phyloP scores from a whole-genome alignment of 2,888 invertebrate species.

The Mesoligia furuncula region DNA sequence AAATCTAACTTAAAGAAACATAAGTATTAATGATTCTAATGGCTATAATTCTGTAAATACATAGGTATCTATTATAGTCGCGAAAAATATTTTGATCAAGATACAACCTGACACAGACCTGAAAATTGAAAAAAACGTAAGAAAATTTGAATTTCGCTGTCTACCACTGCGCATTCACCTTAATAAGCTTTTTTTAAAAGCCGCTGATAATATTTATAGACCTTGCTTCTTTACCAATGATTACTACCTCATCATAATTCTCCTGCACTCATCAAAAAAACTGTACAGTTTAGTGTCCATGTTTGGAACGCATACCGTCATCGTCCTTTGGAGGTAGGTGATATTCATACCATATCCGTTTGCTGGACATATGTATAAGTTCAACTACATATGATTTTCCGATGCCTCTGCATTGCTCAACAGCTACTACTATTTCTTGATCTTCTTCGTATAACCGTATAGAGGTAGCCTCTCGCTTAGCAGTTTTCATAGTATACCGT shows the following conservation, averaged over 20 bases:
- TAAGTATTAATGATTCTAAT: too few species aligned
- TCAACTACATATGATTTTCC: neutral
- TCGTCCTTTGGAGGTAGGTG: neutral
- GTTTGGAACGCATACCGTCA: neutral
- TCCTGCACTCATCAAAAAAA: too few species aligned
- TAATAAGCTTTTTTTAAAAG: neutral
- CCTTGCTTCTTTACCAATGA: conserved; percentile 1
- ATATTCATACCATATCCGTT: neutral
- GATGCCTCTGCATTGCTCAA: neutral
- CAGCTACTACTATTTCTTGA: neutral
- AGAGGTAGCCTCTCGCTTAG: neutral
- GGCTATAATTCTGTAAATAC: too few species aligned
- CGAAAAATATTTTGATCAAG: too few species aligned
- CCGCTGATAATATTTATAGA: neutral
- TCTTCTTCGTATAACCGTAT: neutral
- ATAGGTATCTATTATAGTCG: too few species aligned
- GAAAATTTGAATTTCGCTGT: too few species aligned
- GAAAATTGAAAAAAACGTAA: too few species aligned
- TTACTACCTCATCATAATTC: too few species aligned
- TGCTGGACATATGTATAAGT: neutral
- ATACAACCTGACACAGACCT: too few species aligned
- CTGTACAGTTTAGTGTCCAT: neutral
- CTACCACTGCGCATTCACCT: too few species aligned
- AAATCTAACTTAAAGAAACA: too few species aligned
- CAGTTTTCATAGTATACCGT: neutral